Evolutionary conservation across 1,140 invertebrate genomes (phyloP).

Genomic region (Apolygus lucorum): DNA sequence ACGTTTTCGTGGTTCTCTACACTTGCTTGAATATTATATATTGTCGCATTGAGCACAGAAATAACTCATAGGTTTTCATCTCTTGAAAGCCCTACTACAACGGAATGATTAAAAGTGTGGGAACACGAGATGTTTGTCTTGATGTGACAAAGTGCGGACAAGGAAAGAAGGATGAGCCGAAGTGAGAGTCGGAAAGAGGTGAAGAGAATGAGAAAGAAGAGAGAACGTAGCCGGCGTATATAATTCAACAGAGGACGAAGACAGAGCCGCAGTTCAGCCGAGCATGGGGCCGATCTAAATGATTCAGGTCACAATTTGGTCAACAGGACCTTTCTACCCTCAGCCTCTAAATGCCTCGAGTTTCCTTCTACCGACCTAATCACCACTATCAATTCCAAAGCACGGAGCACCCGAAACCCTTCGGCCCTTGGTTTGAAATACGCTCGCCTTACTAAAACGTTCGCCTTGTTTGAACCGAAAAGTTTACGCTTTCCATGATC

Average conservation of each 20-base stretch:
- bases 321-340: neutral
- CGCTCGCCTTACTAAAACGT: too few relatives aligned
- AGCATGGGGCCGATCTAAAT: too few relatives aligned
- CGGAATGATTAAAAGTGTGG: neutral
- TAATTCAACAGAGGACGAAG: neutral
- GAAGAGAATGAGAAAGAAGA: too few relatives aligned
- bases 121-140: neutral
- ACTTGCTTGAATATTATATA: too few relatives aligned
- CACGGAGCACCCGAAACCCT: too few relatives aligned
- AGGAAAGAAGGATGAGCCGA: too few relatives aligned
- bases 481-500: too few relatives aligned
- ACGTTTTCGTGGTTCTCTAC: too few relatives aligned
- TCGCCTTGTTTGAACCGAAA: too few relatives aligned
- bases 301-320: neutral
- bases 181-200: neutral
- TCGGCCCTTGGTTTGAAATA: too few relatives aligned
- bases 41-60: too few relatives aligned
- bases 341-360: neutral
- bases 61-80: neutral
- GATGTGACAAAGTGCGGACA: neutral
- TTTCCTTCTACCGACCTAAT: neutral
- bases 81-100: neutral
- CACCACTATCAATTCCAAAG: neutral
- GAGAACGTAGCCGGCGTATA: neutral
- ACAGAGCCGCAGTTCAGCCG: too few relatives aligned